Evolutionary conservation across 2,113 vertebrate genomes (phyloP), one percentile per base, ranked within the genome.

Genomic region (Sphaerodactylus townsendi): DNA sequence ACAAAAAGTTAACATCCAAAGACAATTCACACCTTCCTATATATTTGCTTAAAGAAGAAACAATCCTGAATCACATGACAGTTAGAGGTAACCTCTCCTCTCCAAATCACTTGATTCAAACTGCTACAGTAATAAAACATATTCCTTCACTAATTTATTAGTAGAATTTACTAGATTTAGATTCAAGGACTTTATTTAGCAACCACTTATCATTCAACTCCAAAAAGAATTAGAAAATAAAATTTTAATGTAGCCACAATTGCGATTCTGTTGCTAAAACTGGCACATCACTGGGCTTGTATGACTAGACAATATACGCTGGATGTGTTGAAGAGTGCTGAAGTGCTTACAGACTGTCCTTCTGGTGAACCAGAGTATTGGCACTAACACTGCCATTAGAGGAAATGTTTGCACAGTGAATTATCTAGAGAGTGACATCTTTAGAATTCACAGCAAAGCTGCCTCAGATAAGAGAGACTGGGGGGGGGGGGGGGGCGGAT

Each of bases 401-500:
- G 59, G 35, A 89, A 81, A 70, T 84, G 19, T 8, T 87, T 33
- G 48, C 74, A 89, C 79, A 88, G 1, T 30, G 73, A 88, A 28
- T 65, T 64, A 44, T 66, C 79, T 86, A 82, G 81, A 92, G 75
- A 91, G 76, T 87, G 64, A 30, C 82, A 83, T 84, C 84, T 85
- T 78, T 78, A 91, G 89, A 93, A 89, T 69, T 68, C 68, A 80
- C 86, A 93, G 77, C 59, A 81, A 90, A 48, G 25, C 86, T 86
- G 56, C 33, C 81, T 23, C n/a, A 78, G 87, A 81, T 81, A 89
- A 91, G 48, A 88, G 64, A 30, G 37, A 87, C 14, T 68, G 71
- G 71, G 11, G 33, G 68, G 13, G 77, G 85, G 74, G 19, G 33
- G 68, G 13, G 77, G 85, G 37, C 70, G 50, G 77, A n/a, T n/a